phyloP scores from a whole-genome alignment of 2,797 vertebrate species.

The Valencia hispanica region DNA sequence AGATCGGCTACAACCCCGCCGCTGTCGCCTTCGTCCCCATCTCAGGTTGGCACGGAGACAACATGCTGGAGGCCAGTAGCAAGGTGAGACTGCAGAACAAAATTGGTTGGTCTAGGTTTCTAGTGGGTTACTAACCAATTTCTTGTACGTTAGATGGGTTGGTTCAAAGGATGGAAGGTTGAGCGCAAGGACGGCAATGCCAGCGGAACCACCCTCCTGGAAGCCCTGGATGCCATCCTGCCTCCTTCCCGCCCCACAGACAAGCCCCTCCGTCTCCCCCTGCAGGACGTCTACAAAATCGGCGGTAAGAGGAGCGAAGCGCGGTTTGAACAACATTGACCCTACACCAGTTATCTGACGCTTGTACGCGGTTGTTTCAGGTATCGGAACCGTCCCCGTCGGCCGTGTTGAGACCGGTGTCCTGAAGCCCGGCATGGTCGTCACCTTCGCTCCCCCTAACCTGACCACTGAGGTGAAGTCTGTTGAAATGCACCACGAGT shows the following conservation, averaged over 20 bases:
- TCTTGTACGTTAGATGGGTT: conserved; percentile 84
- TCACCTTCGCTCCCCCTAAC: conserved; percentile 81
- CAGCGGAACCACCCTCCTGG: conserved; percentile 89
- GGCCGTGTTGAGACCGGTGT: conserved; percentile 84
- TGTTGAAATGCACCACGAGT: conserved; percentile 86
- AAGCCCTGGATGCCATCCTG: conserved; percentile 92
- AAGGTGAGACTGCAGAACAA: conserved; percentile 59
- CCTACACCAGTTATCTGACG: neutral
- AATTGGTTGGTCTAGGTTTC: too few species aligned
- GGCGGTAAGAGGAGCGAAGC: conserved; percentile 78
- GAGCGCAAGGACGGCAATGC: conserved; percentile 90
- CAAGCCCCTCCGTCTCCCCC: conserved; percentile 92
- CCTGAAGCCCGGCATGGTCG: conserved; percentile 82
- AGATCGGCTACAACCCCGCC: conserved; percentile 86
- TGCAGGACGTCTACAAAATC: conserved; percentile 98
- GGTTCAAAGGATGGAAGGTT: conserved; percentile 97
- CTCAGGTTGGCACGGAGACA: conserved; percentile 87
- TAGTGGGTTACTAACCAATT: neutral
- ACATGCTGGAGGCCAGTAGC: conserved; percentile 83
- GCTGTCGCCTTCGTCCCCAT: conserved; percentile 83
- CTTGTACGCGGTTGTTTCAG: conserved; percentile 33
- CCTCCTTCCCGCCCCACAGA: conserved; percentile 93
- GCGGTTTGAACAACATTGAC: neutral
- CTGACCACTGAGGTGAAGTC: conserved; percentile 87
- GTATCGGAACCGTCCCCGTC: conserved; percentile 84